Base-by-base conservation (phyloP, 2,113 vertebrate species). In the Caranx ignobilis region DNA sequence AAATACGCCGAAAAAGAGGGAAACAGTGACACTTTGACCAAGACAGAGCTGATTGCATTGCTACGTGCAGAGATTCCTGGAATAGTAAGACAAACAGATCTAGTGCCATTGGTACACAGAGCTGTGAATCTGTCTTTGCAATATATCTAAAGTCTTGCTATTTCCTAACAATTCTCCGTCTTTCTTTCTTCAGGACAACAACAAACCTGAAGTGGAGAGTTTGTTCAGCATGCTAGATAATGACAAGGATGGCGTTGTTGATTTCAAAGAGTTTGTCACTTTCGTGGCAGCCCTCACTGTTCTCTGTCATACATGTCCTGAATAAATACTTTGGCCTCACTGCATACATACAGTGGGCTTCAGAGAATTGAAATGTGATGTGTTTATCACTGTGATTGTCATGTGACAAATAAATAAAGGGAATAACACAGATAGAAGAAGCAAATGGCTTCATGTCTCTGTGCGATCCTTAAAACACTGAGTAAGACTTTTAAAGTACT, bases 1-100 rank as follows among this genome's bases (percentile, higher is more conserved):
- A 93, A 94, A n/a, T 95, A 97, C 77, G 96, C 96, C 0, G 94
- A 92, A 68, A 95, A 94, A 77, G 96, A 97, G 13, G 95, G 95
- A 0, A 94, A 96, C 81, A 95, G 93, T 71, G 35, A 64, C 1
- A 96, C 96, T 88, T 90, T 97, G 90, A 94, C 88, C 91, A 96
- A 96, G 83, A 94, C 89, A 77, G 96, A 97, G 81, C 82, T 97
- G 13, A 94, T 94, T 62, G 92, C 95, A 0, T 78, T 97, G 80
- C 94, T 97, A 39, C 88, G 85, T 26, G 81, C 60, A 0, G 96
- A 97, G 81, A 80, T 97, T 96, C 34, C 73, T 95, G 31, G 2
- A 3, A 6, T 1, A 1, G 96, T 96, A 89, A 92, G 95, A 73
- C 39, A 1, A 64, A 37, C 16, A 45, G 12, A 52, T 34, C 18